These are phyloP conservation scores for Intellagama lesueurii DNA, from an alignment of 2,797 vertebrate species.

Conservation along the genomic window DNA sequence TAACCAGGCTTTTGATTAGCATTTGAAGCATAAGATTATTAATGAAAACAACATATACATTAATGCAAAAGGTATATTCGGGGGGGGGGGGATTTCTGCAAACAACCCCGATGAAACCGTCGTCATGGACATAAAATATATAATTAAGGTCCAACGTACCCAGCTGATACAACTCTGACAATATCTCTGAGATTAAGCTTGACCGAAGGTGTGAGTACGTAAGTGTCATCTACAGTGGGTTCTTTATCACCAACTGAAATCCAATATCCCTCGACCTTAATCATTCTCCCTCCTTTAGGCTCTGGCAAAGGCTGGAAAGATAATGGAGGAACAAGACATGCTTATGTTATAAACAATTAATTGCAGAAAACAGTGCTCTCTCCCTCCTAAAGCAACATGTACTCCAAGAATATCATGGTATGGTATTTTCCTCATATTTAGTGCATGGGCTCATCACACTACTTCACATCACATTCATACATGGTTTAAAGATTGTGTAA, in stretches of 20 bases:
- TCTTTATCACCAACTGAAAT: conserved; percentile 91
- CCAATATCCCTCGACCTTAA: conserved; percentile 94
- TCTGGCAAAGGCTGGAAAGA: conserved; percentile 88
- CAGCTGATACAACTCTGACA: conserved; percentile 91
- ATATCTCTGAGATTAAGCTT: conserved; percentile 95
- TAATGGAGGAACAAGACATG: conserved; percentile 48
- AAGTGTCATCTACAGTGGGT: conserved; percentile 86
- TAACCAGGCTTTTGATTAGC: too few species aligned
- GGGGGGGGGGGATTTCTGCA: background rate
- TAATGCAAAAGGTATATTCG: background rate
- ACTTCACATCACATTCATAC: background rate
- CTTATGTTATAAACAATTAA: conserved; percentile 33
- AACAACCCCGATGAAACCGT: background rate
- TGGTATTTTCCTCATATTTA: background rate
- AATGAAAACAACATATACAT: background rate
- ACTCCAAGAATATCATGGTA: background rate
- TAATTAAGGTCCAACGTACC: conserved; percentile 78
- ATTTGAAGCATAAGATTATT: background rate
- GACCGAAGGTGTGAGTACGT: conserved; percentile 92
- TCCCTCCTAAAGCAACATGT: background rate
- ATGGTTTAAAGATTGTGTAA: background rate
- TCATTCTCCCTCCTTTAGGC: conserved; percentile 81
- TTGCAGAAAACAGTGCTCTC: background rate
- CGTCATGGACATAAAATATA: background rate
- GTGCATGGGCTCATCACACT: background rate